phyloP scores from a whole-genome alignment of 2,888 invertebrate species.

The Callyntrura guangdongensis region DNA sequence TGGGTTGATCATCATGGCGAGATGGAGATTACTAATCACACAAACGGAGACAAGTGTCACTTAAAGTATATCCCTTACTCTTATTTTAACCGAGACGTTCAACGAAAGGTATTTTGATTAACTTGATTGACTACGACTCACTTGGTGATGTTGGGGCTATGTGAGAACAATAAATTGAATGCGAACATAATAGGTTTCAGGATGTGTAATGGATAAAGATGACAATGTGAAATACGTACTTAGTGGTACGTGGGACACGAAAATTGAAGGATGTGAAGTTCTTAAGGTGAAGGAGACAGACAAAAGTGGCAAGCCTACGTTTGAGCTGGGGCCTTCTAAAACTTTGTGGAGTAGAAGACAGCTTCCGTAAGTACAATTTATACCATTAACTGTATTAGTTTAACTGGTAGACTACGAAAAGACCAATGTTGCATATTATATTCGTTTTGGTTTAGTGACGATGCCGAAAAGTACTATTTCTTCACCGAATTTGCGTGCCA shows the following conservation, averaged over 20 bases:
- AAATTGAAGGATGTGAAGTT: constrained; percentile 97
- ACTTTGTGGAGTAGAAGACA: constrained; percentile 94
- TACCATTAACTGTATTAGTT: too few relatives aligned
- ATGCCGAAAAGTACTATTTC: constrained; percentile 93
- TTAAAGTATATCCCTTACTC: constrained; percentile 99
- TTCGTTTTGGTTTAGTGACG: constrained; percentile 86
- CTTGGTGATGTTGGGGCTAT: neutral
- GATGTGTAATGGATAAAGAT: constrained; percentile 88
- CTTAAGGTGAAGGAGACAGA: constrained; percentile 89
- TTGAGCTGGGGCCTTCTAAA: constrained; percentile 95
- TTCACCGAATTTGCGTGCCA: constrained; percentile 98
- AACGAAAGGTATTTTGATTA: constrained; percentile 92
- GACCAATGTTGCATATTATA: neutral
- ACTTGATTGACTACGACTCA: neutral
- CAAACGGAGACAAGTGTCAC: constrained; percentile 96
- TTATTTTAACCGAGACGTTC: constrained; percentile 98
- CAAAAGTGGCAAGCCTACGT: constrained; percentile 92
- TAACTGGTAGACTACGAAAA: too few relatives aligned
- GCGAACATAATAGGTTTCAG: constrained; percentile 88
- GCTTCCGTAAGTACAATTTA: constrained; percentile 88
- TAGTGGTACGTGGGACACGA: constrained; percentile 97
- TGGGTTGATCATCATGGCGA: constrained; percentile 99
- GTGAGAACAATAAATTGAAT: neutral
- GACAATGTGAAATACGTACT: constrained; percentile 89
- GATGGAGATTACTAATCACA: constrained; percentile 98